A percentile compares a stretch with the other conserved stretches of the same genome.
Evolutionary conservation across 30 jellyfish, hydroid and myxozoan genomes (phyloP).

Genomic region (Turritopsis rubra): DNA sequence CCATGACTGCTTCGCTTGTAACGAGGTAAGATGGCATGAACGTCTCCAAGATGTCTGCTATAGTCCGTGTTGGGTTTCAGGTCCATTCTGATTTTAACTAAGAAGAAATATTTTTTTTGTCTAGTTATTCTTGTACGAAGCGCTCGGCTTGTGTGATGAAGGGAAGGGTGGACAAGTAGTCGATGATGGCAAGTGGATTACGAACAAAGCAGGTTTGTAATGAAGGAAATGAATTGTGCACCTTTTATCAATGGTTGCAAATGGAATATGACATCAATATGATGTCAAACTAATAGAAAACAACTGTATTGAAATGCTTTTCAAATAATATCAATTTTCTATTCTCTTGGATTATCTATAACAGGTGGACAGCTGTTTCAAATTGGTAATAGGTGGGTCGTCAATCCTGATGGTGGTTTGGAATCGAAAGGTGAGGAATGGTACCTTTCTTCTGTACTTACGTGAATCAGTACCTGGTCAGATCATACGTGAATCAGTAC

Average conservation of each 20-base stretch:
- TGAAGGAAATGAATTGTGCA: neutral
- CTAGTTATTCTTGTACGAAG: conserved; percentile 88
- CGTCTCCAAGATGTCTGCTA: too few relatives aligned
- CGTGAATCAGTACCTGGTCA: neutral
- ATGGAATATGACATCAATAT: neutral
- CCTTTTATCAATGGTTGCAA: neutral
- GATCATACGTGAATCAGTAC: conserved; percentile 6
- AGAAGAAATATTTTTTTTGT: neutral
- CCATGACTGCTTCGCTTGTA: conserved; percentile 94
- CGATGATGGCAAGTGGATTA: conserved; percentile 77
- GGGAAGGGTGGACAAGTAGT: conserved; percentile 87
- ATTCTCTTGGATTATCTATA: neutral
- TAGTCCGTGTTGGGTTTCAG: too few relatives aligned
- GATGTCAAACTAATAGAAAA: too few relatives aligned
- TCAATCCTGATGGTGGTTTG: conserved; percentile 97
- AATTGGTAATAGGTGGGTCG: conserved; percentile 87
- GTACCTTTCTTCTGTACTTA: neutral
- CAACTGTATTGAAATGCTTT: too few relatives aligned
- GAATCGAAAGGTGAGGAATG: conserved; percentile 84
- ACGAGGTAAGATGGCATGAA: conserved; percentile 47
- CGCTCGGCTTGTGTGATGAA: conserved; percentile 89
- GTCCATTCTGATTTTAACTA: neutral
- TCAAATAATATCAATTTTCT: neutral
- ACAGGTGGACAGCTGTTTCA: conserved; percentile 89
- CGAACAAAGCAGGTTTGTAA: conserved; percentile 50